phyloP scores from a whole-genome alignment of 92 coral and sea anemone species.

The Pocillopora grandis region DNA sequence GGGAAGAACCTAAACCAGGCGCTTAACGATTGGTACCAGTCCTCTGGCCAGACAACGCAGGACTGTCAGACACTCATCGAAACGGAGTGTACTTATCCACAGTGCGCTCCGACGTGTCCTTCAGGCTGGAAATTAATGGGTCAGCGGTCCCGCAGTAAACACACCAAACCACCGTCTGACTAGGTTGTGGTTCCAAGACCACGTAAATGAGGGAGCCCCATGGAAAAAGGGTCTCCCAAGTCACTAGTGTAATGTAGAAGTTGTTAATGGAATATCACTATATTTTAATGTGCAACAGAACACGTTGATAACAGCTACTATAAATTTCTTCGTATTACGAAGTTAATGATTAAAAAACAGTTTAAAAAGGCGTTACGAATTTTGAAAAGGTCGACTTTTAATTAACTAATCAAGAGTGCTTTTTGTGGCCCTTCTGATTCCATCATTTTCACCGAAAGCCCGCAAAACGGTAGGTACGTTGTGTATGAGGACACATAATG shows the following conservation, averaged over 20 bases:
- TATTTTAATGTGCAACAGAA: not conserved
- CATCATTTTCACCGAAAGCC: too few species aligned
- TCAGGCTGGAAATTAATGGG: not conserved
- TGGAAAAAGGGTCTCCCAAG: not conserved
- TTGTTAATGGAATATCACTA: too few species aligned
- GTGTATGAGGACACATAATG: too few species aligned
- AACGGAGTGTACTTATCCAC: slow-evolving; percentile 7
- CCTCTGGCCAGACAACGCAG: slow-evolving; percentile 31
- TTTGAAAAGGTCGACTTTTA: too few species aligned
- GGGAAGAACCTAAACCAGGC: slow-evolving; percentile 72
- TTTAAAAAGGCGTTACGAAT: too few species aligned
- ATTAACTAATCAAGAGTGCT: too few species aligned
- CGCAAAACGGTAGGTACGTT: too few species aligned
- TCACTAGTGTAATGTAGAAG: too few species aligned
- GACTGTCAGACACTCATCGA: slow-evolving; percentile 26
- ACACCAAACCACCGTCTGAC: not conserved
- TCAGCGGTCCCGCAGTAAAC: not conserved
- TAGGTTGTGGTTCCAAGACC: not conserved
- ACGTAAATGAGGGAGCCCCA: not conserved
- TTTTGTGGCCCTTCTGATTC: too few species aligned
- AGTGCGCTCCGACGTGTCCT: slow-evolving; percentile 31
- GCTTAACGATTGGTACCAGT: slow-evolving; percentile 75
- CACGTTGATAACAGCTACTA: not conserved
- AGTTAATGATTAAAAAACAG: not conserved
- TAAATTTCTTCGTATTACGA: not conserved